phyloP scores from a whole-genome alignment of 2,113 vertebrate genomes.

The Chionis minor region DNA sequence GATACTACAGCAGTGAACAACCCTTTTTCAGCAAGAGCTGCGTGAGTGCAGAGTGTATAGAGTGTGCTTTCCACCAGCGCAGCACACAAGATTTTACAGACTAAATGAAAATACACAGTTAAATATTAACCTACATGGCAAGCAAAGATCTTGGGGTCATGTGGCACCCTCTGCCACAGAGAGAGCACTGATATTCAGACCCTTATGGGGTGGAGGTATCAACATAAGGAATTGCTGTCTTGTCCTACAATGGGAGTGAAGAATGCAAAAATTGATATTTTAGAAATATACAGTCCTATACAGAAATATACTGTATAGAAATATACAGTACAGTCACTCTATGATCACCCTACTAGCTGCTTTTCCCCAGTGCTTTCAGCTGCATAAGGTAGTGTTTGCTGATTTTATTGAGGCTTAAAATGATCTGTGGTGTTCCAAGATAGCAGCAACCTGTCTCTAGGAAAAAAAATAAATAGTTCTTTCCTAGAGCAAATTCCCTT shows the following conservation, averaged over 20 bases:
- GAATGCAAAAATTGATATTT: neutral
- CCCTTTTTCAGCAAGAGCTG: neutral
- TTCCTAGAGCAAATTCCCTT: neutral
- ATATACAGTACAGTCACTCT: neutral
- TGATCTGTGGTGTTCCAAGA: neutral
- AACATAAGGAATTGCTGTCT: neutral
- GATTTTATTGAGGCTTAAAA: neutral
- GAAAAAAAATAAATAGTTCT: neutral
- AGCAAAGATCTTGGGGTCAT: neutral
- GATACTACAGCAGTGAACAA: neutral
- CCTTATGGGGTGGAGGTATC: neutral
- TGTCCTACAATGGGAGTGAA: neutral
- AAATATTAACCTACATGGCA: conserved; percentile 35
- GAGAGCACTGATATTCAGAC: neutral
- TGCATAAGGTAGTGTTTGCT: neutral
- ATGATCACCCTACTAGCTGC: neutral
- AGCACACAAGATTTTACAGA: neutral
- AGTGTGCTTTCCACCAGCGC: neutral
- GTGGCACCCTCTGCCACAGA: neutral
- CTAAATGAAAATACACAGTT: neutral
- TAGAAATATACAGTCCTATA: neutral
- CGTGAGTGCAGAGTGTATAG: neutral
- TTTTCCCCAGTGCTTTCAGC: neutral
- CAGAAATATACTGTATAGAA: too few relatives aligned
- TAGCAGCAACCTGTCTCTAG: neutral